Percentiles rank a stretch among this genome's conserved stretches.
phyloP scores from a whole-genome alignment of 2,797 vertebrate species.

The Stomatorhinus walkeri region DNA sequence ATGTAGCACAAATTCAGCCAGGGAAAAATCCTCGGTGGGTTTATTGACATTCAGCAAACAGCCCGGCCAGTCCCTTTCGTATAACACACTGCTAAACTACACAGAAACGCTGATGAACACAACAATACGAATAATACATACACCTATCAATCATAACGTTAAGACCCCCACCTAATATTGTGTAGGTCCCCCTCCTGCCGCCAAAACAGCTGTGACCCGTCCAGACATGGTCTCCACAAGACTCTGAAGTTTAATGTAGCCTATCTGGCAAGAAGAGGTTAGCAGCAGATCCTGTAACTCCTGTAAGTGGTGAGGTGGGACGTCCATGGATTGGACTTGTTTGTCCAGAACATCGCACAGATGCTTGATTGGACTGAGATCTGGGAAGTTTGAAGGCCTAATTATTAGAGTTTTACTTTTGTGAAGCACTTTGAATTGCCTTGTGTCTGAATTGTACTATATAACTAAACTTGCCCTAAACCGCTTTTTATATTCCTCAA shows the following conservation, averaged over 20 bases:
- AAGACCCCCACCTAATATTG: neutral
- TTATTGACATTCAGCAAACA: neutral
- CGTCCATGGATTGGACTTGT: too few relatives aligned
- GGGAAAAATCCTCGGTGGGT: neutral
- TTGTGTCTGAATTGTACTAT: too few relatives aligned
- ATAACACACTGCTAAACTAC: neutral
- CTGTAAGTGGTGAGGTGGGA: neutral
- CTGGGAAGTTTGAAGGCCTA: neutral
- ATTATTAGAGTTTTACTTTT: too few relatives aligned
- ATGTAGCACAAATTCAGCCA: neutral
- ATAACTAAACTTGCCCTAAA: too few relatives aligned
- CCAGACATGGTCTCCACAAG: neutral
- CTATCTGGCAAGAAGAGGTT: too few relatives aligned
- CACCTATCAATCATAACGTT: neutral
- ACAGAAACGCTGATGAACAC: neutral
- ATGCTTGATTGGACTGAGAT: neutral
- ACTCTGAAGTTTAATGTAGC: neutral
- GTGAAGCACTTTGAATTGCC: too few relatives aligned
- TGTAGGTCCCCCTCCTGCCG: neutral
- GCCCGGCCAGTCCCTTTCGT: neutral
- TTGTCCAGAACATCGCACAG: neutral
- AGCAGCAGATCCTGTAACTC: neutral
- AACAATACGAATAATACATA: neutral
- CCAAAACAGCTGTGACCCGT: neutral
- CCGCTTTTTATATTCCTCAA: too few relatives aligned